Evolutionary conservation across 23 tunicate species (phyloP).

Genomic region (Botrylloides violaceus): DNA sequence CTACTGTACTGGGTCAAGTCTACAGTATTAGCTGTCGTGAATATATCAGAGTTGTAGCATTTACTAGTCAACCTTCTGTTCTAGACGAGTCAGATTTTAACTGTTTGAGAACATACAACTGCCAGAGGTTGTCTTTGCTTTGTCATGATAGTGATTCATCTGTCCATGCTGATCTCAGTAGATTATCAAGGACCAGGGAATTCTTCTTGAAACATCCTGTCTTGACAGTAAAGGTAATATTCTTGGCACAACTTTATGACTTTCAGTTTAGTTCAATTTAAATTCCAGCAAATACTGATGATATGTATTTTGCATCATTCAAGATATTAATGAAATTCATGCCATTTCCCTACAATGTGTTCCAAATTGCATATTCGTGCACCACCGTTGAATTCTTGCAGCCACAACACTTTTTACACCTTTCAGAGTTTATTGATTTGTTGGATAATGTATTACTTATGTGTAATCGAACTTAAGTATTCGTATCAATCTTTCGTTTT

Average conservation of each 20-base stretch:
- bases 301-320: too few species aligned
- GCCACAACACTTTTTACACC: too few species aligned
- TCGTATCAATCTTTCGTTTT: neutral
- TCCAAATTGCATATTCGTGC: neutral
- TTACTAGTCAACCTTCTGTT: too few species aligned
- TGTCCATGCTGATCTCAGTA: neutral
- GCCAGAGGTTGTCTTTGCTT: neutral
- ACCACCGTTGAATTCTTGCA: neutral
- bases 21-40: too few species aligned
- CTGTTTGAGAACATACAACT: neutral
- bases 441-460: too few species aligned
- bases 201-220: neutral
- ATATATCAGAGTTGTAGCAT: too few species aligned
- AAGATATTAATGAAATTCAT: too few species aligned
- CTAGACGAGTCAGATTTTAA: neutral
- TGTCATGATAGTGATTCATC: neutral
- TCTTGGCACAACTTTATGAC: too few species aligned
- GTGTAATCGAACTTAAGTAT: neutral
- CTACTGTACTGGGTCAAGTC: too few species aligned
- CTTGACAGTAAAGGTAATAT: neutral
- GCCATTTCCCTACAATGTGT: neutral
- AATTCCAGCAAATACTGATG: too few species aligned
- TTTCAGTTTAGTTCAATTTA: too few species aligned
- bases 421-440: too few species aligned
- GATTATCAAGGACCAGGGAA: neutral